A percentile compares a stretch with the other conserved stretches of the same genome.
phyloP scores from a whole-genome alignment of 2,113 vertebrate species.

The Pangasianodon gigas region DNA sequence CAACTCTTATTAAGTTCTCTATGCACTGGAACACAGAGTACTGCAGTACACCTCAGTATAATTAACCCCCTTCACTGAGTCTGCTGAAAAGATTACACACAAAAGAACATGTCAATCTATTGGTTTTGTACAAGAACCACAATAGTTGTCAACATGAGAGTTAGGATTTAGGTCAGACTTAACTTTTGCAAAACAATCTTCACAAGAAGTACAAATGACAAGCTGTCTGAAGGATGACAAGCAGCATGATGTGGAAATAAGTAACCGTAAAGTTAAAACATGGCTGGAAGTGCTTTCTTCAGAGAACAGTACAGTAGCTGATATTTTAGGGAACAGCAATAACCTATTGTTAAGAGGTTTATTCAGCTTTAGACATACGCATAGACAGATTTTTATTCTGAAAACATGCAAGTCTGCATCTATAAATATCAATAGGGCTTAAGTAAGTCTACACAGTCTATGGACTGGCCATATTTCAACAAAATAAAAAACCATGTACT shows the following conservation, averaged over 20 bases:
- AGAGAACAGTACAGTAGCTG: background rate
- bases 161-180: constrained; percentile 8
- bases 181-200: constrained; percentile 7
- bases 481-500: background rate
- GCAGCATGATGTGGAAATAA: constrained; percentile 18
- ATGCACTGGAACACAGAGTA: background rate
- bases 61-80: background rate
- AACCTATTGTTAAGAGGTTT: background rate
- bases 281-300: background rate
- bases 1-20: background rate
- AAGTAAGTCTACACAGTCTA: background rate
- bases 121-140: background rate
- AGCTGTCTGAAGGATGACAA: constrained; percentile 7
- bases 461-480: background rate
- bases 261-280: background rate
- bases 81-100: constrained; percentile 2
- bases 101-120: background rate
- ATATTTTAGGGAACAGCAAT: background rate
- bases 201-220: constrained; percentile 9
- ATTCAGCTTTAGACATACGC: background rate
- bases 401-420: background rate
- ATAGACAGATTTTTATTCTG: background rate
- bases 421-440: background rate
- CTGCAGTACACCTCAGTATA: background rate
- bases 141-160: background rate